Evolutionary conservation across 2,888 invertebrate genomes (phyloP).

Genomic region (Meghimatium bilineatum): DNA sequence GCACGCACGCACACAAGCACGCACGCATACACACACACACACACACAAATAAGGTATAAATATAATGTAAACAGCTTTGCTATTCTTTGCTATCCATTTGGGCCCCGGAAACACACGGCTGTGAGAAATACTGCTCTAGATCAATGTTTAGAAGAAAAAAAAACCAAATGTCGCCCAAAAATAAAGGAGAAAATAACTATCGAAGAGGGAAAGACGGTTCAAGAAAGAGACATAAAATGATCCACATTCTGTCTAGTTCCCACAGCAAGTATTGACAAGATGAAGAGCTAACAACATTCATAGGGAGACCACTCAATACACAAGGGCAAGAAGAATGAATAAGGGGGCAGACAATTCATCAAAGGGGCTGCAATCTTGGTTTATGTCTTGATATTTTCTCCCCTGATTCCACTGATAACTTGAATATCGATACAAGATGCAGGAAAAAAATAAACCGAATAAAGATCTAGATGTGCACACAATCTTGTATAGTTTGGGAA

Average conservation of each 20-base stretch:
- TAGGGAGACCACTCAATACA: constrained; percentile 13
- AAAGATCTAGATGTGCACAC: not conserved
- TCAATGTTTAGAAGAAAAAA: no score
- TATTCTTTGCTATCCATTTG: no score
- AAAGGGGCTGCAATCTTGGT: constrained; percentile 2
- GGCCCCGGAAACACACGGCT: not conserved
- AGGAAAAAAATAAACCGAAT: not conserved
- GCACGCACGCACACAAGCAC: not conserved
- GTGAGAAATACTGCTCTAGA: no score
- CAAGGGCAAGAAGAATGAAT: not conserved
- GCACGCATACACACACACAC: not conserved
- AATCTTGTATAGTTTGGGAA: not conserved
- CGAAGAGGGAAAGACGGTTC: not conserved
- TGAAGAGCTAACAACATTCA: not conserved
- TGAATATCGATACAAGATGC: not conserved
- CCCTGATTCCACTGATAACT: not conserved
- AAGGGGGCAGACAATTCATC: constrained; percentile 25
- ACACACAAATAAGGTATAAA: no score
- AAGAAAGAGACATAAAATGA: not conserved
- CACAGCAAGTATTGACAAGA: constrained; percentile 11
- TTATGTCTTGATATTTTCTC: not conserved
- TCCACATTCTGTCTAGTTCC: constrained; percentile 10
- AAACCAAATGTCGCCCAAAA: no score
- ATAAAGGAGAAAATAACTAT: no score
- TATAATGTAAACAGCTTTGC: no score